These are phyloP conservation scores for Ferdinandea cuprea DNA, from an alignment of 2,888 invertebrate species.

Conservation along the genomic window DNA sequence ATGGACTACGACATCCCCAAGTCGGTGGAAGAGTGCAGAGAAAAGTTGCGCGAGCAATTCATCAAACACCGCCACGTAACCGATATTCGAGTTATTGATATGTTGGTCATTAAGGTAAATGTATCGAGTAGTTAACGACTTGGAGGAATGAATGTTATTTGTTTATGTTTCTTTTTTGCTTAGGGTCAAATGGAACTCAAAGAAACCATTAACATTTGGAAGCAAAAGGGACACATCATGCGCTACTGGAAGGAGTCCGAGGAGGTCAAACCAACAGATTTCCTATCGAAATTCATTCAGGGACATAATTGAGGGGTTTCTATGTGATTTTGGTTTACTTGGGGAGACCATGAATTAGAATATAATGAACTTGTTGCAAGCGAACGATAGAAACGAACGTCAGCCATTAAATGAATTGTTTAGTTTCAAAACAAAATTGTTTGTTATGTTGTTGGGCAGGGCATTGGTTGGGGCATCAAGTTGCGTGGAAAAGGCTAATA, in stretches of 20 bases:
- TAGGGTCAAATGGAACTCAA: constrained; percentile 98
- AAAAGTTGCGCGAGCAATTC: constrained; percentile 91
- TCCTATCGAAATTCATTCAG: constrained; percentile 92
- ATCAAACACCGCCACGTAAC: constrained; percentile 89
- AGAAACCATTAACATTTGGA: constrained; percentile 94
- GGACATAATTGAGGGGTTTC: constrained; percentile 70
- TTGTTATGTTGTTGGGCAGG: not conserved
- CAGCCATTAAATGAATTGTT: constrained; percentile 35
- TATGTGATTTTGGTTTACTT: constrained; percentile 12
- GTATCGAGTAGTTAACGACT: not conserved
- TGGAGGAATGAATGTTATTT: not conserved
- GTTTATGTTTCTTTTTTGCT: constrained; percentile 77
- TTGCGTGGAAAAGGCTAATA: too few relatives aligned
- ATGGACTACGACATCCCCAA: constrained; percentile 93
- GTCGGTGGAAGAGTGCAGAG: constrained; percentile 87
- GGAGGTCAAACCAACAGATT: constrained; percentile 94
- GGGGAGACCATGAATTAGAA: not conserved
- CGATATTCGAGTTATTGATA: constrained; percentile 95
- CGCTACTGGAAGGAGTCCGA: constrained; percentile 92
- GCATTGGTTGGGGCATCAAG: not conserved
- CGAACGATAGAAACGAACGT: not conserved
- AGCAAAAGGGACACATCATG: constrained; percentile 95
- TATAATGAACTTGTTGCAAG: constrained; percentile 1
- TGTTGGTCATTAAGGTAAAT: constrained; percentile 92
- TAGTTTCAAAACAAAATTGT: constrained; percentile 11